Conservation (phyloP, 1,140 invertebrate species). For the Vanessa tameamea region DNA sequence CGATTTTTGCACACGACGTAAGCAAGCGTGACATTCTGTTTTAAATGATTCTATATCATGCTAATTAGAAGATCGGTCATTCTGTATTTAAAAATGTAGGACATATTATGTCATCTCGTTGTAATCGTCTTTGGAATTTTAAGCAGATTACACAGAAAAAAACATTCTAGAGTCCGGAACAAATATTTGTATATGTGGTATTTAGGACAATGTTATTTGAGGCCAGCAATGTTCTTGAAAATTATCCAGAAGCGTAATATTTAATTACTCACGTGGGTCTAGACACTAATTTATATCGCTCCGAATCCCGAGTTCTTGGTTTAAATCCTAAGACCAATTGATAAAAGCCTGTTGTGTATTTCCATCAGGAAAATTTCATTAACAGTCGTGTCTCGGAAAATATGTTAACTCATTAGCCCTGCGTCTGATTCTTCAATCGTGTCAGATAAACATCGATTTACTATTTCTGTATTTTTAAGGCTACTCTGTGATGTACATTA, state of each 20-base stretch:
- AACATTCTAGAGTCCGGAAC: slow-evolving; percentile 49
- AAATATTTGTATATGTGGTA: slow-evolving; percentile 49
- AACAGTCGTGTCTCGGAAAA: too few relatives aligned
- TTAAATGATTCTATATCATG: background rate
- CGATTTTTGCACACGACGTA: too few relatives aligned
- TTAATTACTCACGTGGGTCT: slow-evolving; percentile 30
- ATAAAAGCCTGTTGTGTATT: too few relatives aligned
- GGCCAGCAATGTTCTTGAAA: slow-evolving; percentile 29
- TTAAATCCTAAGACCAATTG: too few relatives aligned
- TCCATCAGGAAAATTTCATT: too few relatives aligned
- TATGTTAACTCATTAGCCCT: too few relatives aligned
- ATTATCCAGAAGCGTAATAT: slow-evolving; percentile 53
- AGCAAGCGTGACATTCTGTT: too few relatives aligned
- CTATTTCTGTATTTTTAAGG: too few relatives aligned
- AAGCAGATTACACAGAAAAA: slow-evolving; percentile 37
- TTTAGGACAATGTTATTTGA: slow-evolving; percentile 47
- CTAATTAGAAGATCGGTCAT: background rate
- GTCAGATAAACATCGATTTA: too few relatives aligned
- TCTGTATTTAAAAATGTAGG: slow-evolving; percentile 5
- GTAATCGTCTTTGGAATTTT: slow-evolving; percentile 29
- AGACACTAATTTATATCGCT: background rate
- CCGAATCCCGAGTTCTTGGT: too few relatives aligned
- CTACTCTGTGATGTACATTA: too few relatives aligned
- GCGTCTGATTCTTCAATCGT: too few relatives aligned
- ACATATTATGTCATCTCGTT: slow-evolving; percentile 19